Conservation (phyloP, 2,113 vertebrate genomes). For the Labeo rohita region DNA sequence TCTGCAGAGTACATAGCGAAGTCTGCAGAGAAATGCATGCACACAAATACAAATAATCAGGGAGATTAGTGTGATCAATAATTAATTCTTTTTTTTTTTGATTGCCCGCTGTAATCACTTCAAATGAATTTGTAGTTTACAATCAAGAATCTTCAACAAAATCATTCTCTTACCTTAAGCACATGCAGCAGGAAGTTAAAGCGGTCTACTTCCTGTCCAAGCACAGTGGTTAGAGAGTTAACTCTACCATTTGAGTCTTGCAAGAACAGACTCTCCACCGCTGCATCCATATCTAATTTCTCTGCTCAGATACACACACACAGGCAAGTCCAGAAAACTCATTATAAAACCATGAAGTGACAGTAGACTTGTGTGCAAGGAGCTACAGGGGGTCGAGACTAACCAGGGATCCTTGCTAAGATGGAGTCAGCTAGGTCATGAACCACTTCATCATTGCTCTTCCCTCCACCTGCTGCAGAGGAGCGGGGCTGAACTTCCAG, state of each 20-base stretch:
- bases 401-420: conserved; percentile 74
- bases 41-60: conserved; percentile 7
- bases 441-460: conserved; percentile 81
- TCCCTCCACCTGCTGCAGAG: conserved; percentile 69
- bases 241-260: conserved; percentile 76
- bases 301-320: conserved; percentile 67
- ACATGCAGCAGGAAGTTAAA: conserved; percentile 80
- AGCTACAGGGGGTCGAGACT: background rate
- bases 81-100: background rate
- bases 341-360: background rate
- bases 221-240: conserved; percentile 80
- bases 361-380: background rate
- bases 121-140: background rate
- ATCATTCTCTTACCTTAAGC: conserved; percentile 65
- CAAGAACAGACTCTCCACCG: conserved; percentile 74
- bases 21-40: conserved; percentile 59
- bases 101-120: background rate
- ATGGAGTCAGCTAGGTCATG: conserved; percentile 75
- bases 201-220: conserved; percentile 81
- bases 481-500: conserved; percentile 80
- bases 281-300: conserved; percentile 77
- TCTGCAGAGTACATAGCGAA: conserved; percentile 77
- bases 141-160: background rate
- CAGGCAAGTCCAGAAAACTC: background rate
- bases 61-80: background rate